These are phyloP conservation scores for Acanthurus lineatus DNA, from an alignment of 2,797 vertebrate species.

Conservation along the genomic window DNA sequence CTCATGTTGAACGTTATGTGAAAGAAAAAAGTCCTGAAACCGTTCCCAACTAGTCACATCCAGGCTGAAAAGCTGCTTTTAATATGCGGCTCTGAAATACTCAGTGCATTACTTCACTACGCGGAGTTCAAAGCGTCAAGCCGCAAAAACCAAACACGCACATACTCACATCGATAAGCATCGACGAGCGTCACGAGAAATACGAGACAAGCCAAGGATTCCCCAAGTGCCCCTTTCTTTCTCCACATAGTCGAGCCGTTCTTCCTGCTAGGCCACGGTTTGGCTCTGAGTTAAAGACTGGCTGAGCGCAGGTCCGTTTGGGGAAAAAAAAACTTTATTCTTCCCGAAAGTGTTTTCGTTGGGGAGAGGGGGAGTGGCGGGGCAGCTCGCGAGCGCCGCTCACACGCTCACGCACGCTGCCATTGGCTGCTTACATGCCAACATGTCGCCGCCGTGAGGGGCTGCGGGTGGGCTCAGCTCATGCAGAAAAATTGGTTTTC, in stretches of 20 bases:
- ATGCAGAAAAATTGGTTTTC: conserved; percentile 39
- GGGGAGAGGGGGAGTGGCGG: conserved; percentile 14
- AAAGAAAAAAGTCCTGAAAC: conserved; percentile 12
- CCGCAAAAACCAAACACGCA: conserved; percentile 21
- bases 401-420: conserved; percentile 1
- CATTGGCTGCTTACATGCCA: conserved; percentile 16
- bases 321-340: conserved; percentile 65
- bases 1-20: neutral
- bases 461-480: neutral
- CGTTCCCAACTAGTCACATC: conserved; percentile 12
- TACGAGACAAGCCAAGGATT: conserved; percentile 70
- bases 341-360: conserved; percentile 80
- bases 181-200: conserved; percentile 78
- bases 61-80: conserved; percentile 30
- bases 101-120: neutral
- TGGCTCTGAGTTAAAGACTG: conserved; percentile 59
- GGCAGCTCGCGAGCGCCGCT: conserved; percentile 66
- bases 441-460: neutral
- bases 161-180: conserved; percentile 84
- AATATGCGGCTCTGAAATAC: conserved; percentile 19
- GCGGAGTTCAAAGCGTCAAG: neutral
- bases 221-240: conserved; percentile 63
- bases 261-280: conserved; percentile 65
- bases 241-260: conserved; percentile 81
- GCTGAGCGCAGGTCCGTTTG: conserved; percentile 49